A percentile compares a stretch with the other conserved stretches of the same genome.
These are phyloP conservation scores for Lasioglossum baleicum DNA, from an alignment of 1,140 invertebrate species.

Conservation along the genomic window DNA sequence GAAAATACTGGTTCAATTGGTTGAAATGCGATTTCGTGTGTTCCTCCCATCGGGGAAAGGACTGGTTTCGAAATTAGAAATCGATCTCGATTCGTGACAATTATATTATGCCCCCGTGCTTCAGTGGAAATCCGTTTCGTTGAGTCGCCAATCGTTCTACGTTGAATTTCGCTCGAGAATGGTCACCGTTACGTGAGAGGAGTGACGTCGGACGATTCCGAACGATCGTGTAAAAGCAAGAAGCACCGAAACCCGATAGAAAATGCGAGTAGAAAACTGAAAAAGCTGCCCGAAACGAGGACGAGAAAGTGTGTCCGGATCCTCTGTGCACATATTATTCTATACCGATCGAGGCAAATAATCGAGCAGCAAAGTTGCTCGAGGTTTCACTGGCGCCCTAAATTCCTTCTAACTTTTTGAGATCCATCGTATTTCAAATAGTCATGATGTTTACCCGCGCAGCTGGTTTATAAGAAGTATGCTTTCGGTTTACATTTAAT, in stretches of 20 bases:
- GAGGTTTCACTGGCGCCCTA: conserved; percentile 52
- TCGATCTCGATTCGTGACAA: conserved; percentile 21
- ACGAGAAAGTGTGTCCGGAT: conserved; percentile 37
- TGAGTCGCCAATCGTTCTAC: no score
- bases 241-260: background rate
- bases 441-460: conserved; percentile 30
- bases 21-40: background rate
- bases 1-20: background rate
- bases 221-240: background rate
- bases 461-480: conserved; percentile 47
- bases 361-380: conserved; percentile 37
- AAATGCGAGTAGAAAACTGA: conserved; percentile 11
- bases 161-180: no score
- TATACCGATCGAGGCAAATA: conserved; percentile 41
- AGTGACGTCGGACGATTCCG: background rate
- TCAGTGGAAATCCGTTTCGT: background rate
- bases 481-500: conserved; percentile 77
- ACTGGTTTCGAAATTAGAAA: background rate
- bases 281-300: conserved; percentile 22
- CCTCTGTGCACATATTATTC: no score
- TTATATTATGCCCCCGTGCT: conserved; percentile 25
- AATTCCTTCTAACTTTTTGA: conserved; percentile 29
- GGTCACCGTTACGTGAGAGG: background rate
- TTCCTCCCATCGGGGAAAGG: background rate
- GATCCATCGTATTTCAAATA: conserved; percentile 54